These are phyloP conservation scores for Gobiocypris rarus DNA, from an alignment of 2,113 vertebrate species.

Conservation along the genomic window DNA sequence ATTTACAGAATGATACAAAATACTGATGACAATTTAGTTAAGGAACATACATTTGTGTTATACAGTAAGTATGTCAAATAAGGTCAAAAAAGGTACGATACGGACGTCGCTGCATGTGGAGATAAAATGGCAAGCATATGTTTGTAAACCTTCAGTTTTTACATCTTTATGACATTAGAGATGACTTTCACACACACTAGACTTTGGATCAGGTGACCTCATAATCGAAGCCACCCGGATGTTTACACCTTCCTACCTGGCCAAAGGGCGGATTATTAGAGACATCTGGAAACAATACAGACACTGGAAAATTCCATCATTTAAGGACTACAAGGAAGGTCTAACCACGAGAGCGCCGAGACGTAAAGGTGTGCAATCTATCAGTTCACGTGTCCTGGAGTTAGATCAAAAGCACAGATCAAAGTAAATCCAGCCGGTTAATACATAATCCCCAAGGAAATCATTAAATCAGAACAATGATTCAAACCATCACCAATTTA, in stretches of 20 bases:
- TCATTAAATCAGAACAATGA: not conserved
- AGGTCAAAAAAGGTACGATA: not conserved
- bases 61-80: not conserved
- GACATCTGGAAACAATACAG: not conserved
- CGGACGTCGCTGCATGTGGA: not conserved
- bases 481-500: not conserved
- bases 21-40: not conserved
- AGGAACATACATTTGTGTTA: not conserved
- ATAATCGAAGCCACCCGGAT: not conserved
- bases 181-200: conserved; percentile 16
- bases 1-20: not conserved
- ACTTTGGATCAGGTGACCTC: conserved; percentile 16
- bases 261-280: conserved; percentile 6
- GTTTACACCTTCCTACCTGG: not conserved
- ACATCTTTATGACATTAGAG: not conserved
- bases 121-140: not conserved
- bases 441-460: not conserved
- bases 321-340: not conserved
- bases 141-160: conserved; percentile 12
- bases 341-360: not conserved
- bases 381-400: not conserved
- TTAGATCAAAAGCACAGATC: not conserved
- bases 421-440: not conserved
- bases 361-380: not conserved
- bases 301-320: conserved; percentile 20